Evolutionary conservation across 2,888 invertebrate genomes (phyloP), one percentile per base, ranked within the genome.

Genomic region (Zygothrica quintamaculata): DNA sequence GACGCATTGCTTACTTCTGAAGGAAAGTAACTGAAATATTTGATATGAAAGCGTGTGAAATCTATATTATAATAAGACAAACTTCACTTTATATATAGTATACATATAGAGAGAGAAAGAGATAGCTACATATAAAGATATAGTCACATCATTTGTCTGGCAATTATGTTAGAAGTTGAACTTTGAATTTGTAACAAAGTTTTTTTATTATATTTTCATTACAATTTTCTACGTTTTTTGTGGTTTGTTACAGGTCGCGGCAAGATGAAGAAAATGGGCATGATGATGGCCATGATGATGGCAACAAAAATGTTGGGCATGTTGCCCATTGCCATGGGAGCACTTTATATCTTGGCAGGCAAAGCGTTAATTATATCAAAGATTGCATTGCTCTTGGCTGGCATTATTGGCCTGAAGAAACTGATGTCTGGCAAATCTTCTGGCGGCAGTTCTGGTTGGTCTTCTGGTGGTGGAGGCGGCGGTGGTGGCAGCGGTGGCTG

Each of bases 241-340:
- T 13, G 29, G 40, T 60, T 55, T 22, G 29, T 82, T 93, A 50
- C 92, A 95, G 95, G 95, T 79, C 94, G 96, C 69, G 95, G 95
- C 1, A 95, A 96, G 91, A 96, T 96, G 95, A 96, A 96, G 93
- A 96, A 96, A 85, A 96, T 96, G 96, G 94, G 95, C 29, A 96
- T 95, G 93, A 95, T 97, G 95, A 95, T 96, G 94, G 71, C 73
- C 18, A 96, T 96, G 95, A 96, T 96, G 4, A 93, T 95, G 72
- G 95, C 94, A 3, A 96, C 96, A 93, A 96, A 96, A 91, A 94
- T 96, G 94, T 94, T 95, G 13, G 95, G 95, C 1, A 92, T 96
- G 92, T 93, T 96, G 18, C 96, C 96, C 0, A 88, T 96, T 1
- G 96, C 95, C 5, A 95, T 96, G 80, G 96, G 95, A 33, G 95